Evolutionary conservation across 2,797 vertebrate genomes (phyloP).

Genomic region (Bucorvus abyssinicus): DNA sequence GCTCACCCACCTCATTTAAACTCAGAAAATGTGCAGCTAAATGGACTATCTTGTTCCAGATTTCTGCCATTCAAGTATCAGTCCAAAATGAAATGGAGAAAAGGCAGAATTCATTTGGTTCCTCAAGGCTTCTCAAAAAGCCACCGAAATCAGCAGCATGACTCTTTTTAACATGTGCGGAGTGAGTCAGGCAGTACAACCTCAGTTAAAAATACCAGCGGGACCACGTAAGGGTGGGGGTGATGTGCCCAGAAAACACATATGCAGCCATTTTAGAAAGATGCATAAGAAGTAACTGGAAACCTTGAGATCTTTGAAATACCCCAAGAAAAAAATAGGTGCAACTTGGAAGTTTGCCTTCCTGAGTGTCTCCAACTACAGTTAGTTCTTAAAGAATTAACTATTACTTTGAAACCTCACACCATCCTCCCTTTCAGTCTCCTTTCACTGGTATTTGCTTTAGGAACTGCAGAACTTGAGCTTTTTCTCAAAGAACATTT

Average conservation of each 20-base stretch:
- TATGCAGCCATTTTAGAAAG: not conserved
- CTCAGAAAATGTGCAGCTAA: not conserved
- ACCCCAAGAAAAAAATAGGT: not conserved
- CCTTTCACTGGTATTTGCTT: not conserved
- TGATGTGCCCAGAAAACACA: not conserved
- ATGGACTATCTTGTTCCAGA: not conserved
- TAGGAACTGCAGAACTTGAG: not conserved
- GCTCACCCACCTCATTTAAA: constrained; percentile 21
- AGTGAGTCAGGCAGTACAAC: constrained; percentile 11
- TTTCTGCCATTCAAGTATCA: not conserved
- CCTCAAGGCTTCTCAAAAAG: not conserved
- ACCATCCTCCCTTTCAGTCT: not conserved
- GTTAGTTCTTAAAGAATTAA: not conserved
- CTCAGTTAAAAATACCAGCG: not conserved
- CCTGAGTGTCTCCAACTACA: not conserved
- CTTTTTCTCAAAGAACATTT: not conserved
- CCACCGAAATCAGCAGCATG: constrained; percentile 14
- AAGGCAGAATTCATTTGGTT: not conserved
- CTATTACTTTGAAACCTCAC: not conserved
- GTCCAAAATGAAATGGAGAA: not conserved
- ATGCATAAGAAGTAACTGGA: not conserved
- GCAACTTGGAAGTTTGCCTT: not conserved
- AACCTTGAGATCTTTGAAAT: not conserved
- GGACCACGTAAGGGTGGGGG: not conserved
- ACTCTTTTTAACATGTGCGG: not conserved